Percentiles rank a stretch among this genome's conserved stretches.
These are phyloP conservation scores for Margarornis squamiger DNA, from an alignment of 2,797 vertebrate species.

Conservation along the genomic window DNA sequence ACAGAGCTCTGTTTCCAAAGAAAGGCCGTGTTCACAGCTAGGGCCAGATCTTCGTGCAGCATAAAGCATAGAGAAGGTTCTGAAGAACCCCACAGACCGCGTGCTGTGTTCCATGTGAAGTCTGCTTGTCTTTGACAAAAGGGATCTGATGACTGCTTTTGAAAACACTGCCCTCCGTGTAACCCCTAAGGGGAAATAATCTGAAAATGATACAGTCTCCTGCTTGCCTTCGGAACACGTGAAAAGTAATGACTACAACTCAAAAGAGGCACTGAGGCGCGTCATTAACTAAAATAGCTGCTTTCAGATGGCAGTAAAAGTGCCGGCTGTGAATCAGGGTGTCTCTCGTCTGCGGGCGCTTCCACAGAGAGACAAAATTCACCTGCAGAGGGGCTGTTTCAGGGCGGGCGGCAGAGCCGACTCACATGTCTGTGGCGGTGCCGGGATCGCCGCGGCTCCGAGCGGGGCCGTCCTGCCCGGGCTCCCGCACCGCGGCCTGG, in stretches of 20 bases:
- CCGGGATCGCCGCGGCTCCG: not conserved
- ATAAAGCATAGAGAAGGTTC: not conserved
- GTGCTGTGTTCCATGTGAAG: not conserved
- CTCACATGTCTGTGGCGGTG: conserved; percentile 22
- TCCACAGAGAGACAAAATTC: not conserved
- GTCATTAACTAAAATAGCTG: fast-evolving
- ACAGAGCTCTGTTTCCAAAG: not conserved
- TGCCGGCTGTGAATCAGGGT: not conserved
- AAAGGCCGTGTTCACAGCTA: not conserved
- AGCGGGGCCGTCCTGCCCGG: not conserved
- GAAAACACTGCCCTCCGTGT: not conserved
- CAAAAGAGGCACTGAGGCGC: fast-evolving
- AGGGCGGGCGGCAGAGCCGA: too few species aligned
- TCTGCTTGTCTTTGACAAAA: not conserved
- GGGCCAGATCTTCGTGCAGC: not conserved
- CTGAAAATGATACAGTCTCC: not conserved
- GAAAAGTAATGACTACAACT: not conserved
- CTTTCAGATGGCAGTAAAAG: not conserved
- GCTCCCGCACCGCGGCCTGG: conserved; percentile 31
- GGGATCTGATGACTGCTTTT: not conserved
- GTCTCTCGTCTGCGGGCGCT: not conserved
- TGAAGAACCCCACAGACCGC: not conserved
- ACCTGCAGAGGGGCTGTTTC: not conserved
- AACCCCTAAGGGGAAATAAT: not conserved
- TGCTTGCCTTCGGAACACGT: not conserved